phyloP scores from a whole-genome alignment of 1,140 invertebrate genomes.

The Agrilus planipennis region DNA sequence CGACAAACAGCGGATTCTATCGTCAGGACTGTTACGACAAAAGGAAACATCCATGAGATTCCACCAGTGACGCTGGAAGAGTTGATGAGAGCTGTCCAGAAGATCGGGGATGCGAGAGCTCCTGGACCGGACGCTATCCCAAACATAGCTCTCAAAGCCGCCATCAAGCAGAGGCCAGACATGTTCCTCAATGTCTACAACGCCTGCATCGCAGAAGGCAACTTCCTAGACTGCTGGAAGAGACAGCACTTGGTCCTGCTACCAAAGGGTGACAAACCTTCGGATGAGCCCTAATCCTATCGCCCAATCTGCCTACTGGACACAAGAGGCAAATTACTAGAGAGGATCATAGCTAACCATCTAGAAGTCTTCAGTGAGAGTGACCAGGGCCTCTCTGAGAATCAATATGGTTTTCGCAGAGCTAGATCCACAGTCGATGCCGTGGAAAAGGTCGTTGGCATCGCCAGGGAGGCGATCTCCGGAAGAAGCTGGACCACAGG shows the following conservation, averaged over 20 bases:
- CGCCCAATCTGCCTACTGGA: constrained; percentile 7
- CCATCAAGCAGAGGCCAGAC: not conserved
- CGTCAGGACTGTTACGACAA: not conserved
- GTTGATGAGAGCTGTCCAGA: not conserved
- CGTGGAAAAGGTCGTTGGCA: constrained; percentile 1
- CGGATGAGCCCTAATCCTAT: not conserved
- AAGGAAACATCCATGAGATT: not conserved
- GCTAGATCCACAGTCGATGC: constrained; percentile 10
- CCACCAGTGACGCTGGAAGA: not conserved
- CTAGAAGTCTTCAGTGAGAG: constrained; percentile 4
- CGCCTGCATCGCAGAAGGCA: not conserved
- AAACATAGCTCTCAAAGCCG: not conserved
- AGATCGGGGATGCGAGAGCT: not conserved
- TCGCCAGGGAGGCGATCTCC: not conserved
- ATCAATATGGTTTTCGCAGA: constrained; percentile 7
- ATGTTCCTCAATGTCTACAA: not conserved
- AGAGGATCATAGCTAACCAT: constrained; percentile 3
- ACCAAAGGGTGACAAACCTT: not conserved
- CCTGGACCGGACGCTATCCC: not conserved
- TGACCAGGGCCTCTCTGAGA: not conserved
- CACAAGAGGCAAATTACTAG: constrained; percentile 6
- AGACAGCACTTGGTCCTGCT: not conserved
- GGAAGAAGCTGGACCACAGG: not conserved
- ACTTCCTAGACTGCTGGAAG: not conserved
- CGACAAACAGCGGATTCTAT: not conserved